Conservation (phyloP, 2,888 invertebrate species). For the Cephus nigrinus region DNA sequence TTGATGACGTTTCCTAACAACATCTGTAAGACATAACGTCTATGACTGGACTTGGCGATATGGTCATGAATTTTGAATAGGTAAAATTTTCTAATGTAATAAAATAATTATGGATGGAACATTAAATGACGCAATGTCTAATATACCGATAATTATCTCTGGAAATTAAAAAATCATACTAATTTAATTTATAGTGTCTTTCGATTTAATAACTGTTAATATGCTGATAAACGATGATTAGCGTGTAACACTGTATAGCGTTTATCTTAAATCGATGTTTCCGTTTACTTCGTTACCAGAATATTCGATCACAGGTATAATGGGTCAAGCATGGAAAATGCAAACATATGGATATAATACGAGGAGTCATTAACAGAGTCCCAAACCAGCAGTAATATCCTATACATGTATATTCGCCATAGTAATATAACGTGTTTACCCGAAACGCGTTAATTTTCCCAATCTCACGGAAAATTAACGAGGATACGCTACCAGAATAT, state of each 20-base stretch:
- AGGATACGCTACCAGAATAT: neutral
- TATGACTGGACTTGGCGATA: neutral
- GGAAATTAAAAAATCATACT: neutral
- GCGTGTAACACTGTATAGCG: neutral
- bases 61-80: neutral
- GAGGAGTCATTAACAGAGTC: neutral
- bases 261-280: neutral
- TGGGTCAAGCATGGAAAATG: neutral
- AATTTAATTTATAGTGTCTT: neutral
- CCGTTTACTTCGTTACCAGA: neutral
- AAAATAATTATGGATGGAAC: neutral
- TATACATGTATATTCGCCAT: neutral
- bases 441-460: neutral
- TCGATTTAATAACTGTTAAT: neutral
- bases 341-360: neutral
- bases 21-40: neutral
- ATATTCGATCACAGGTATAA: neutral
- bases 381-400: neutral
- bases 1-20: neutral
- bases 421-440: neutral
- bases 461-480: neutral
- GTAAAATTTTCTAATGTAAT: neutral
- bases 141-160: neutral
- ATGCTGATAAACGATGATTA: neutral
- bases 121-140: neutral